Evolutionary conservation across 2,113 vertebrate genomes (phyloP), one percentile per base, ranked within the genome.

Genomic region (Pavo muticus): DNA sequence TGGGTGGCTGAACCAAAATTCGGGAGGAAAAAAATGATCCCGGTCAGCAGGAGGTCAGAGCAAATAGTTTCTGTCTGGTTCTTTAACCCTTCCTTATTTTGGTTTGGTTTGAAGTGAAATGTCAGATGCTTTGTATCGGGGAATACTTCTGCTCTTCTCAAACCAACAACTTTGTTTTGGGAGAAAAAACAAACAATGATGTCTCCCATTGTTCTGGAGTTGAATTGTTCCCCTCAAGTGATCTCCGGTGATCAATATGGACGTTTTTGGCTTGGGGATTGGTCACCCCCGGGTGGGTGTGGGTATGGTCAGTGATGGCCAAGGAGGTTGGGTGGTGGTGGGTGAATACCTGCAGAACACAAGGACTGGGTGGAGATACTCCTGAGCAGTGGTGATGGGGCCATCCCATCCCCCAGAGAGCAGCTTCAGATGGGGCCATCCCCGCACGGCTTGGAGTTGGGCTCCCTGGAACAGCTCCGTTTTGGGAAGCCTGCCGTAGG

Each of bases 111-210:
- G n/a, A 67, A 80, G n/a, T 11, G 64, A 57, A 35, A 85, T 60
- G 2, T 25, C 37, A 19, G 37, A 14, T 6, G 50, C 2, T 91
- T 71, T 35, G 23, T 13, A 8, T 47, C 17, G 2, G 21, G 18
- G 44, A 60, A 61, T 27, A 29, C 1, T 86, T 61, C 11, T 8
- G 7, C 0, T 0, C 47, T 8, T 40, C 42, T 32, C 0, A 0
- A 29, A 40, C 11, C 18, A 73, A 56, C 3, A 2, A 2, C 8
- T 44, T 10, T 5, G 6, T 45, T 82, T 45, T 47, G 45, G 48
- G 54, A 35, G 30, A 61, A 65, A 25, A 77, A 20, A 68, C 4
- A 48, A 73, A 48, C 44, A 1, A n/a, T 1, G 4, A 5, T 4
- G 2, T 13, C n/a, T 71, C 12, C 68, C 17, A 29, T 29, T 24